Conservation (phyloP, 1,140 invertebrate species). For the Drosophila subobscura region DNA sequence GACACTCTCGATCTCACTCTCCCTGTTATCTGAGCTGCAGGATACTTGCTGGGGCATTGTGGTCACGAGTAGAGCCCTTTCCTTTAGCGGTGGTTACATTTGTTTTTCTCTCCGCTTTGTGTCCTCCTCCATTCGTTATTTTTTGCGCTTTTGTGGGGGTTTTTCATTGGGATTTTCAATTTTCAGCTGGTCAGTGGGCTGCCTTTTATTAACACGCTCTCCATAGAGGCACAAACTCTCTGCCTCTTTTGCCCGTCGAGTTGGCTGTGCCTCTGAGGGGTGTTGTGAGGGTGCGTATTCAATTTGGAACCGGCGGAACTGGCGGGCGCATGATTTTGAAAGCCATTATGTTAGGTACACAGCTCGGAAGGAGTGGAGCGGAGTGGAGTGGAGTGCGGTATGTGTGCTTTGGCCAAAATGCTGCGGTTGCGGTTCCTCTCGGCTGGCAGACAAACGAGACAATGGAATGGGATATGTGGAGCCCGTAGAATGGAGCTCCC, state of each 20-base stretch:
- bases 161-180: slow-evolving; percentile 52
- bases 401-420: slow-evolving; percentile 47
- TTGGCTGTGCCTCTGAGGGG: background rate
- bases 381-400: background rate
- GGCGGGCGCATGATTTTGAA: slow-evolving; percentile 39
- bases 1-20: background rate
- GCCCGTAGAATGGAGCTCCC: too few relatives aligned
- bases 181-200: slow-evolving; percentile 37
- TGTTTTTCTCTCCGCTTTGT: background rate
- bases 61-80: background rate
- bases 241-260: background rate
- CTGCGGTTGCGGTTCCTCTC: slow-evolving; percentile 46
- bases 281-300: slow-evolving; percentile 15
- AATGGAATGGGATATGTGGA: background rate
- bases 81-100: background rate
- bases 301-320: slow-evolving; percentile 38
- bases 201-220: slow-evolving; percentile 45
- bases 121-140: background rate
- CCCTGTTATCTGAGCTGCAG: slow-evolving; percentile 6
- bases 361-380: slow-evolving; percentile 7
- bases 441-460: slow-evolving; percentile 35
- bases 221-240: background rate
- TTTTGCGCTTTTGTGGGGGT: background rate
- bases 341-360: slow-evolving; percentile 26
- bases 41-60: slow-evolving; percentile 26